Base-by-base conservation (phyloP, 2,888 invertebrate genomes). In the Eupithecia insigniata region DNA sequence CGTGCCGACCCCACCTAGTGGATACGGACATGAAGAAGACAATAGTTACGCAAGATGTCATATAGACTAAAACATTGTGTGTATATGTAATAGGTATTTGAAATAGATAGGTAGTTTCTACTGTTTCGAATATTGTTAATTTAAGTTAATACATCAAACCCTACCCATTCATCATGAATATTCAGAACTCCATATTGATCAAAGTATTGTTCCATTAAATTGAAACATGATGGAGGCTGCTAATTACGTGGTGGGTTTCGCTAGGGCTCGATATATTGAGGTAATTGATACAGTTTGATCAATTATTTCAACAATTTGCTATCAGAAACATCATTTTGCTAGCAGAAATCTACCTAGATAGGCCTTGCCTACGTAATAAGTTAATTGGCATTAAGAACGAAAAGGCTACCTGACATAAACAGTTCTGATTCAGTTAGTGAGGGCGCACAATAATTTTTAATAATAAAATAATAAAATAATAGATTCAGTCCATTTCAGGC, bases 161-260 rank as follows among this genome's bases (percentile, higher is more conserved):
- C 12, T 12, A 51, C 22, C 26, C 36, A 51, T 51, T 51, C 51
- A 22, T 51, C 51, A 51, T 62, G 34, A 22, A 34, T n/a, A 62
- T 62, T 34, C 18, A 34, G 34, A 22, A 34, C 22, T 62, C 22
- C 62, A 34, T 34, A 62, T 14, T 22, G 66, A 61, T 70, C 32
- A 70, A 70, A 66, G 43, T 18, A 66, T 46, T 46, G 67, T 67
- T 67, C 22, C 14, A 28, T 61, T 66, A 36, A 70, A 66, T 70
- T 70, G 60, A 43, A 43, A 70, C 60, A 66, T 46, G 43, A 66
- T 60, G 65, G 30, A 65, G n/a, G 61, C 32, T 32, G 32, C 32
- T 61, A 61, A 61, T 32, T 61, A 61, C n/a, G 30, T n/a, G 10
- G 32, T 32, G 34, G n/a, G 8, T 60, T n/a, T 30, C 8, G 18